A percentile compares a stretch with the other conserved stretches of the same genome.
Conservation (phyloP, 2,888 invertebrate species). For the Xanthorhoe spadicearia region DNA sequence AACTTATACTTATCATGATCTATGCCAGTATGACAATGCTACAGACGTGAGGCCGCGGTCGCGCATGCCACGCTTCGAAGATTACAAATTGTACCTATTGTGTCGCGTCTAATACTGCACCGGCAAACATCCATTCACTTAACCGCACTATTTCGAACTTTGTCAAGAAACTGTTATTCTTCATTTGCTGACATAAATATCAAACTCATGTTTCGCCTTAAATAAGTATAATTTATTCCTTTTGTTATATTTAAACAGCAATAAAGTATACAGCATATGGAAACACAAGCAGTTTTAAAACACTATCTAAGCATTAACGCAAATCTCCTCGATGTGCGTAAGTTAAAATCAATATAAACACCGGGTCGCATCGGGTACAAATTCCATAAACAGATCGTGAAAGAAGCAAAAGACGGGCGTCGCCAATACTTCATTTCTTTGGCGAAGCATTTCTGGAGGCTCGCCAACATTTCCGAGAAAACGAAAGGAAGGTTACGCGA, state of each 20-base stretch:
- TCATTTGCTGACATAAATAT: conserved; percentile 29
- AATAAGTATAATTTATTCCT: conserved; percentile 32
- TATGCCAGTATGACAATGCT: conserved; percentile 61
- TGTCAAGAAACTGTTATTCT: conserved; percentile 17
- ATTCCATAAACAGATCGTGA: conserved; percentile 78
- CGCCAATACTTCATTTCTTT: conserved; percentile 78
- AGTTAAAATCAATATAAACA: conserved; percentile 69
- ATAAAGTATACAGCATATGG: conserved; percentile 41
- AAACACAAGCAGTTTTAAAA: conserved; percentile 40
- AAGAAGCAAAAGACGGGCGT: conserved; percentile 71
- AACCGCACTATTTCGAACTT: conserved; percentile 13
- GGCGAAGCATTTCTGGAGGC: conserved; percentile 70
- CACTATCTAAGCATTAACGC: conserved; percentile 43
- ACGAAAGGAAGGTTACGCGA: conserved; percentile 80
- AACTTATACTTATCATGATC: conserved; percentile 71
- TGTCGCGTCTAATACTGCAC: conserved; percentile 6
- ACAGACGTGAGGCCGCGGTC: conserved; percentile 54
- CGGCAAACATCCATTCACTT: conserved; percentile 4
- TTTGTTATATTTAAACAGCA: conserved; percentile 36
- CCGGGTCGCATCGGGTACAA: conserved; percentile 60
- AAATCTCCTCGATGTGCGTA: conserved; percentile 55
- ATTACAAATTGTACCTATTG: conserved; percentile 54
- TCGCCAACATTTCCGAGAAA: conserved; percentile 81
- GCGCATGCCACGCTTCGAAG: conserved; percentile 55
- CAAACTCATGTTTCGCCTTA: conserved; percentile 26